Conservation (phyloP, 1,140 invertebrate species). For the Whitmania pigra region DNA sequence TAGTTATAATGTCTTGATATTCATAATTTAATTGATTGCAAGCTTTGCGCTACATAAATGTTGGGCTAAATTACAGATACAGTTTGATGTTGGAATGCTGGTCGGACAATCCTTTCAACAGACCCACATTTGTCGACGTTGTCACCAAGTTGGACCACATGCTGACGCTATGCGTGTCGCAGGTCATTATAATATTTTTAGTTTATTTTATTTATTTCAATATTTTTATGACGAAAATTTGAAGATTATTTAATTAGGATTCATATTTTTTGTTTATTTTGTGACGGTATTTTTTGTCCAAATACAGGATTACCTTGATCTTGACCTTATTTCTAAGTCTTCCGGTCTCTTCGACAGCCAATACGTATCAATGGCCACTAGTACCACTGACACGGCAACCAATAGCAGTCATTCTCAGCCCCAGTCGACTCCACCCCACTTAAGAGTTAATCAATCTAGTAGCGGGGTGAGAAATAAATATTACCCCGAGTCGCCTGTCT, state of each 20-base stretch:
- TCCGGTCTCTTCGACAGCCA: constrained; percentile 46
- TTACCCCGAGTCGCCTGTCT: no score
- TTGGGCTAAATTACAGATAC: constrained; percentile 28
- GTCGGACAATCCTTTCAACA: constrained; percentile 69
- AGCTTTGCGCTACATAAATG: no score
- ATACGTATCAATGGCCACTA: constrained; percentile 40
- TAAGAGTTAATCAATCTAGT: not conserved
- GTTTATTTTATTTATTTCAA: not conserved
- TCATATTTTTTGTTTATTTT: no score
- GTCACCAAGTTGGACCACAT: constrained; percentile 42
- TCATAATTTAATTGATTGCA: no score
- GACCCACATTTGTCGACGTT: constrained; percentile 73
- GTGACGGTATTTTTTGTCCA: constrained; percentile 9
- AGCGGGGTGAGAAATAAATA: no score
- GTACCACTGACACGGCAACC: constrained; percentile 22
- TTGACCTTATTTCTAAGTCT: constrained; percentile 54
- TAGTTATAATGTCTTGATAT: no score
- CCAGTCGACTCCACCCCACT: not conserved
- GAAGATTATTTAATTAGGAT: no score
- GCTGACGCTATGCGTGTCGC: no score
- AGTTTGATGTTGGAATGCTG: constrained; percentile 71
- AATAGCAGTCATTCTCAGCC: constrained; percentile 7
- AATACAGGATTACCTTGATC: constrained; percentile 66
- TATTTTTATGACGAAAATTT: no score
- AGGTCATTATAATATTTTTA: constrained; percentile 12